A percentile compares a stretch with the other conserved stretches of the same genome.
These are phyloP conservation scores for Pseudopipra pipra DNA, from an alignment of 2,113 vertebrate species.

Conservation along the genomic window DNA sequence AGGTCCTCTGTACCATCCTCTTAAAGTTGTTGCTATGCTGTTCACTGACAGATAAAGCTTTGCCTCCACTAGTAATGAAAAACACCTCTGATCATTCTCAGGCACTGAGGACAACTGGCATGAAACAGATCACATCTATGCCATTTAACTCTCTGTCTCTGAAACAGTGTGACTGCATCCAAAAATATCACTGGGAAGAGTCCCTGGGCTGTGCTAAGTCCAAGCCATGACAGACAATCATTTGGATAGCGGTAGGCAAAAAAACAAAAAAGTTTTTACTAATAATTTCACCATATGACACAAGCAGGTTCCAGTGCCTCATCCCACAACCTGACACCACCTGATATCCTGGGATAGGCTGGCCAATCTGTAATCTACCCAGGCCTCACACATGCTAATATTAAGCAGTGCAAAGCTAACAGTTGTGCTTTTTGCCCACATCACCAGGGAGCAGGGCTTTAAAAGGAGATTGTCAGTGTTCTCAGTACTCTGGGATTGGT, in stretches of 20 bases:
- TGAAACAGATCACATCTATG: neutral
- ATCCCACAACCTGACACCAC: neutral
- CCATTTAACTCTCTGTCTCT: neutral
- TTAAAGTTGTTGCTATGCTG: neutral
- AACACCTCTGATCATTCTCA: neutral
- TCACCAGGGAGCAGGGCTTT: neutral
- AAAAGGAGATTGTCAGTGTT: constrained; percentile 36
- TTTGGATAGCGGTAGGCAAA: neutral
- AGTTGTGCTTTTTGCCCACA: neutral
- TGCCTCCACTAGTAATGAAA: neutral
- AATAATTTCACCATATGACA: neutral
- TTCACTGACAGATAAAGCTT: neutral
- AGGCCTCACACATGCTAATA: neutral
- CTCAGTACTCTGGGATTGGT: neutral
- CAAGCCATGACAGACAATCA: neutral
- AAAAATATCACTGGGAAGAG: neutral
- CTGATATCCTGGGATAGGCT: neutral
- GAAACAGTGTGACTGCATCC: neutral
- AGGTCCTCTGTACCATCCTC: neutral
- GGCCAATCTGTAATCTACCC: neutral
- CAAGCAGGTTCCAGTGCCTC: neutral
- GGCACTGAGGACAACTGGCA: neutral
- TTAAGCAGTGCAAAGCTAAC: neutral
- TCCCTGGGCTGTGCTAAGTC: neutral
- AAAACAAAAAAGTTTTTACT: neutral